Base-by-base conservation (phyloP, 1,140 invertebrate genomes). In the Globodera rostochiensis region DNA sequence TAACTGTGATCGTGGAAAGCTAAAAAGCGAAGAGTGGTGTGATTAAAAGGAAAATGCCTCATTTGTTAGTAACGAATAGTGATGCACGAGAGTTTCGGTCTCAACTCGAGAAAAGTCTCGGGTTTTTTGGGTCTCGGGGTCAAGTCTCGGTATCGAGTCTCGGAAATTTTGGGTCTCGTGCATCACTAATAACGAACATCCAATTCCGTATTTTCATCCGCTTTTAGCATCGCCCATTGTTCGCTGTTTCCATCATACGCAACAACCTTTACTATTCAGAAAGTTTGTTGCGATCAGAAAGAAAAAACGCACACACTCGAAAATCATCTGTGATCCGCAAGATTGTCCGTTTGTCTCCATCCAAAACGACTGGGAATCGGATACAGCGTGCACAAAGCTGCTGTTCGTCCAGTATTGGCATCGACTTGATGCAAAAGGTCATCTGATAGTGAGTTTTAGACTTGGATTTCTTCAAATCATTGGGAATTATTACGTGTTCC, bases 111-210 rank as follows among this genome's bases (percentile, higher is more conserved):
- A 25, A 25, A 25, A 25, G 25, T 25, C 25, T 25, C 25, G 25
- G 25, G 25, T 25, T 25, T 25, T 25, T 25, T 25, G 25, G 25
- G 25, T 25, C 25, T 25, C 25, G 25, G 25, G 25, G 25, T 25
- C 25, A 25, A 25, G 25, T 25, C 25, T 25, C 25, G 25, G 25
- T 25, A 0, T 25, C 25, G 25, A 25, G 25, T 25, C 25, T 25
- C 25, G 25, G 25, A n/a, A n/a, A n/a, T n/a, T n/a, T n/a, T n/a
- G n/a, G n/a, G n/a, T n/a, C n/a, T n/a, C n/a, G n/a, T n/a, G n/a
- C n/a, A n/a, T n/a, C n/a, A n/a, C n/a, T n/a, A n/a, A n/a, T n/a
- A 82, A 73, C 75, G 19, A 66, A 81, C 81, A 81, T 82, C 78
- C 21, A 82, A 53, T 50, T 69, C 76, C 8, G 79, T 82, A 11